Evolutionary conservation across 1,140 invertebrate species (phyloP).

Genomic region (Drosophila bocki): DNA sequence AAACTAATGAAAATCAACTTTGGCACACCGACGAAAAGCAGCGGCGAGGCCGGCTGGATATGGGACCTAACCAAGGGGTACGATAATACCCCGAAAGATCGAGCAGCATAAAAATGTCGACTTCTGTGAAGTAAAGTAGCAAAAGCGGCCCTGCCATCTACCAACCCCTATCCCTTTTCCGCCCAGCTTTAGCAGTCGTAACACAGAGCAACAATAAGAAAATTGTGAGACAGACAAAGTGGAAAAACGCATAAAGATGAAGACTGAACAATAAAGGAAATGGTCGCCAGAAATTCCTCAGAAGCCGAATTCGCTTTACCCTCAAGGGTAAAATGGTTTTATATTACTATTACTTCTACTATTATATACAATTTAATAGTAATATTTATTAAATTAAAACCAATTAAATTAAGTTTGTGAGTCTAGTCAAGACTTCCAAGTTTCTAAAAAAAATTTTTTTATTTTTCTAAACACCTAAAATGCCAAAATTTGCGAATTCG

Average conservation of each 20-base stretch:
- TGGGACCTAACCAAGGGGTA: not conserved
- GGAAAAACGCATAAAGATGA: conserved; percentile 75
- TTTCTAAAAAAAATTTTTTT: not conserved
- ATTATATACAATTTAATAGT: too few species aligned
- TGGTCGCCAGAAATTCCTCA: conserved; percentile 5
- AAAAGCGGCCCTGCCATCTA: conserved; percentile 42
- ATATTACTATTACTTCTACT: not conserved
- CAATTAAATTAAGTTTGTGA: too few species aligned
- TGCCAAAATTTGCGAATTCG: not conserved
- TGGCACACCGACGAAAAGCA: conserved; percentile 62
- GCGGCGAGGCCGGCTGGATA: conserved; percentile 3
- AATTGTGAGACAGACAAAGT: conserved; percentile 74
- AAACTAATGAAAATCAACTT: conserved; percentile 83
- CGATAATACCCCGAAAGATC: conserved; percentile 55
- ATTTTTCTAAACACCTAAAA: not conserved
- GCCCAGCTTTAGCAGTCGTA: conserved; percentile 38
- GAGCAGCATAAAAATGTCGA: conserved; percentile 73
- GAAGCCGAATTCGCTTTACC: not conserved
- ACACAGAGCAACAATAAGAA: conserved; percentile 71
- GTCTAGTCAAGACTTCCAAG: too few species aligned
- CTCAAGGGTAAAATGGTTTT: not conserved
- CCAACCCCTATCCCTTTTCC: conserved; percentile 16
- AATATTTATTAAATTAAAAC: too few species aligned
- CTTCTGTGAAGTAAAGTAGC: conserved; percentile 53
- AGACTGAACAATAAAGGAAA: conserved; percentile 58